Evolutionary conservation across 2,888 invertebrate genomes (phyloP), one percentile per base, ranked within the genome.

Genomic region (Boloria selene): DNA sequence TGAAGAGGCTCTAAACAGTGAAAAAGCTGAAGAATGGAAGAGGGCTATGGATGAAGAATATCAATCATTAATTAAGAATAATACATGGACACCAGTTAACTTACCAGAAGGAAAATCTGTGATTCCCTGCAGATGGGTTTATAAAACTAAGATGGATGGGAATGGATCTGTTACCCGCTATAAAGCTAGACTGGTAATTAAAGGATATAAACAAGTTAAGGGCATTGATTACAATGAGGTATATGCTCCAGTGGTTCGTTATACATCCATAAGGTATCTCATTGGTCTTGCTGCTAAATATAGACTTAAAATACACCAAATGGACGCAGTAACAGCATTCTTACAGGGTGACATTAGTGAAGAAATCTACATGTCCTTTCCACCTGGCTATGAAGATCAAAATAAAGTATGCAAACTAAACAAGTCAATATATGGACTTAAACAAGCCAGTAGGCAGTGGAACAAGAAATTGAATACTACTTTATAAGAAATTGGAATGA

Each of bases 301-400:
- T 58, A 51, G 62, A 17, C 52, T 72, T 6, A 26, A 71, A 52
- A 72, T 73, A 18, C 44, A 70, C 18, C 73, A 71, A 68, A 69
- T 73, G 65, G 72, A 73, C 64, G 71, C 70, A 10, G 42, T 69
- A 5, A 52, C 74, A 44, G 74, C 74, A 22, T 73, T 74, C 63
- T 44, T 72, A 13, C 71, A 73, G 49, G 72, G 73, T 49, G 70
- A 69, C 31, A 49, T 73, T 16, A 70, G 72, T 18, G 70, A 68
- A 56, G 69, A 71, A 45, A 64, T 72, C 16, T 72, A 68, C 44
- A 72, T 72, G 71, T 45, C 44, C 13, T 54, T 54, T 47, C 70
- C 71, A 59, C 67, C 65, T 42, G 17, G 49, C 42, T 71, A 55
- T 66, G 65, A 64, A 52, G 38, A 22, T 26, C 52, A 38, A 70